These are phyloP conservation scores for Periparus ater DNA, from an alignment of 2,797 vertebrate species.

Conservation along the genomic window DNA sequence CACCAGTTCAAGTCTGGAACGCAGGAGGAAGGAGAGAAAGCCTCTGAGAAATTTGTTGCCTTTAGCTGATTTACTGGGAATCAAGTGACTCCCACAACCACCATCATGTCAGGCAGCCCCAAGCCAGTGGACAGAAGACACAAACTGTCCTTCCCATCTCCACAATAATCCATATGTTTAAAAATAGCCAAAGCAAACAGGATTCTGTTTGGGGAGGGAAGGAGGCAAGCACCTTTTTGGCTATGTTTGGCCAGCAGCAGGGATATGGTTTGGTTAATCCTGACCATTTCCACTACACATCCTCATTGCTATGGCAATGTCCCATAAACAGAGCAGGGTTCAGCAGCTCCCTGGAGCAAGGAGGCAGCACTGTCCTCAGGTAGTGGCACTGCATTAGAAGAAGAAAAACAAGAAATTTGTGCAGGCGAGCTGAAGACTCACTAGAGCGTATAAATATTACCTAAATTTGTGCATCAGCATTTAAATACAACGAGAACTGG, in stretches of 20 bases:
- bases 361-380: constrained; percentile 17
- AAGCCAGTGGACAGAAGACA: neutral
- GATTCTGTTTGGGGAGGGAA: neutral
- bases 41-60: neutral
- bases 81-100: neutral
- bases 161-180: neutral
- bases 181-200: constrained; percentile 16
- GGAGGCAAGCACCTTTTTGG: neutral
- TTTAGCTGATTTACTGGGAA: neutral
- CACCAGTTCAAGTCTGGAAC: neutral
- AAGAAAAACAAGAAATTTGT: constrained; percentile 23
- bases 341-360: neutral
- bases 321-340: neutral
- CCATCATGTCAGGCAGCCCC: neutral
- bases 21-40: neutral
- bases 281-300: neutral
- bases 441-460: constrained; percentile 19
- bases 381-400: neutral
- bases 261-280: neutral
- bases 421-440: neutral
- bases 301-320: neutral
- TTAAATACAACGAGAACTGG: neutral
- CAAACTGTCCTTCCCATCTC: neutral
- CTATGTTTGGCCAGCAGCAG: neutral
- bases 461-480: constrained; percentile 34